Evolutionary conservation across 2,113 vertebrate species (phyloP).

Genomic region (Oryzias javanicus): DNA sequence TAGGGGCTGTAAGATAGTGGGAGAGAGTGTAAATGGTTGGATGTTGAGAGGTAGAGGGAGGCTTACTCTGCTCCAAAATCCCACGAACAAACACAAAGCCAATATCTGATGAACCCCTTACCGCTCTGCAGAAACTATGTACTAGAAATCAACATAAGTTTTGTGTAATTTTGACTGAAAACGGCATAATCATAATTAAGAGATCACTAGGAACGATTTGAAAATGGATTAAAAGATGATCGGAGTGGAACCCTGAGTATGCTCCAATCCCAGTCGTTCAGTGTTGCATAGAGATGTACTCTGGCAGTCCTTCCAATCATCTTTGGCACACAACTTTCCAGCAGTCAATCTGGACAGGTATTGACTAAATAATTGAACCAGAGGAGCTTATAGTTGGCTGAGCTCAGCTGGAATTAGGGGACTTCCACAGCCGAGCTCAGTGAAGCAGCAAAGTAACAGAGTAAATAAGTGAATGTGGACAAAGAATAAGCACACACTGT

Average conservation of each 20-base stretch:
- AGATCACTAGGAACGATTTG: too few species aligned
- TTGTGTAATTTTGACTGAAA: too few species aligned
- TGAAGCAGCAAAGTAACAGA: not conserved
- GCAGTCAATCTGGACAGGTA: conserved; percentile 27
- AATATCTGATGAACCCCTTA: too few species aligned
- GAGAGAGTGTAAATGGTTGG: too few species aligned
- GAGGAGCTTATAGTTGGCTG: not conserved
- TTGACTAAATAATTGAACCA: conserved; percentile 16
- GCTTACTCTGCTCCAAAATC: too few species aligned
- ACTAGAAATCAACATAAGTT: too few species aligned
- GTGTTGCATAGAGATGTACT: conserved; percentile 41
- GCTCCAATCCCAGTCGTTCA: conserved; percentile 25
- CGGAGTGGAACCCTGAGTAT: not conserved
- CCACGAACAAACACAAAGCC: too few species aligned
- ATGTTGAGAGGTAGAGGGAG: too few species aligned
- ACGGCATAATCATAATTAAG: too few species aligned
- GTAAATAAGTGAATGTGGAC: not conserved
- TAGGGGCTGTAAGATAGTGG: too few species aligned
- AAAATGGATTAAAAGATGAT: too few species aligned
- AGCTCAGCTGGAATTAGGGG: not conserved
- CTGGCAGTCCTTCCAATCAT: conserved; percentile 53
- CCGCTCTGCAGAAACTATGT: too few species aligned
- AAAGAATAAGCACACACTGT: not conserved
- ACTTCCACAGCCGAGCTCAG: not conserved
- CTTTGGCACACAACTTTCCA: conserved; percentile 35